Base-by-base conservation (phyloP, 2,113 vertebrate species). In the Hippocampus barbouri region DNA sequence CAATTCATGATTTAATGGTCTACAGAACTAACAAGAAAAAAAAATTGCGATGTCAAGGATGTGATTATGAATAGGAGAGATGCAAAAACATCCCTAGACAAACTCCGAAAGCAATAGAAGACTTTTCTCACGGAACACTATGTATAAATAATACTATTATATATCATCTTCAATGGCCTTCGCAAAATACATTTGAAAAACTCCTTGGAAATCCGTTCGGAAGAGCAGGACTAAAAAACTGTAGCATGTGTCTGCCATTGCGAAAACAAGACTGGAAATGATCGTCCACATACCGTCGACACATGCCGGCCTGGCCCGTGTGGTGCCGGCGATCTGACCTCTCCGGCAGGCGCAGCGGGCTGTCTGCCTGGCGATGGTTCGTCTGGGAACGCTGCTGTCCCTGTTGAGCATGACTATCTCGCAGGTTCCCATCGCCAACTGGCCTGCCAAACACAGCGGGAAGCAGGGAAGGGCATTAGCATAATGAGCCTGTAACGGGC, bases 281-380 rank as follows among this genome's bases (percentile, higher is more conserved):
- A 76, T 40, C 63, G 23, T 70, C 18, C 57, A 83, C 88, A 91
- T 83, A 94, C 94, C 92, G 38, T 95, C 93, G 38, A 95, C 93
- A 41, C 93, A 94, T 34, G 93, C 93, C 0, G 94, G 94, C 71
- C 92, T 89, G 12, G 93, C 92, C 73, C 92, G 89, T 2, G 92
- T 93, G 27, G 94, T 95, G 59, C 93, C 94, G 2, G 94, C 93
- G 27, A 94, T 94, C 89, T 94, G 93, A 78, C 93, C 94, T 85
- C 90, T 92, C 74, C 91, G 77, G 83, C 94, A 95, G 77, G 93
- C 93, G 56, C 93, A 95, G 63, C 93, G 92, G 47, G 94, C 93
- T 0, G 94, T 95, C 90, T 95, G 94, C 77, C 92, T 87, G 70
- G 93, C 93, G 6, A 95, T 91, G 76, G 92, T 94, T 70, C 92